phyloP scores from a whole-genome alignment of 1,140 invertebrate genomes.

The Metopolophium dirhodum region DNA sequence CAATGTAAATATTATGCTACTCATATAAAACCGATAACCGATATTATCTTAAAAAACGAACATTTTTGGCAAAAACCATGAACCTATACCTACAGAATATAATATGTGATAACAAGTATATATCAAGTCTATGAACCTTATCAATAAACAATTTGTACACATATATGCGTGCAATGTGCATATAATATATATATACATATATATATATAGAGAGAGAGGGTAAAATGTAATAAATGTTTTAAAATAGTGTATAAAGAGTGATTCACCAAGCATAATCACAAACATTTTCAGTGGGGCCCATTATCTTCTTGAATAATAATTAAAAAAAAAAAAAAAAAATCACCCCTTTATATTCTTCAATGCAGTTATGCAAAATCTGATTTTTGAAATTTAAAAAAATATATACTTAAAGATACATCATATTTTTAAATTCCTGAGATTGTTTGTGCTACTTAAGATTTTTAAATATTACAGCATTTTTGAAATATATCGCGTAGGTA shows the following conservation, averaged over 20 bases:
- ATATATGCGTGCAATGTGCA: background rate
- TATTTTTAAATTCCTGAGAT: too few species aligned
- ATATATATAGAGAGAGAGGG: too few species aligned
- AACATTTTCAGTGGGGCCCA: too few species aligned
- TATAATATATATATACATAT: background rate
- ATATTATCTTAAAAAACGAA: background rate
- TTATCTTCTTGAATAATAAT: too few species aligned
- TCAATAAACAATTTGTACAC: background rate
- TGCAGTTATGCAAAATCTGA: background rate
- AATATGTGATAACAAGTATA: background rate
- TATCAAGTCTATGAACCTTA: background rate
- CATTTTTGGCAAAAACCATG: background rate
- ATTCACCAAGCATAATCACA: background rate
- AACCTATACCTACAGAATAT: background rate
- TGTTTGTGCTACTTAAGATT: too few species aligned
- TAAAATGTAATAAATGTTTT: background rate
- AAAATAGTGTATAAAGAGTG: background rate
- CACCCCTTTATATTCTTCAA: background rate
- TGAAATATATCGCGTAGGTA: too few species aligned
- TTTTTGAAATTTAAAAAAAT: background rate
- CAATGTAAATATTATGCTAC: background rate
- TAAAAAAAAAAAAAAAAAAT: too few species aligned
- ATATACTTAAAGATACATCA: background rate
- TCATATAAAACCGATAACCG: background rate
- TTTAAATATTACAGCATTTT: too few species aligned